Evolutionary conservation across 2,113 vertebrate genomes (phyloP).

Genomic region (Malaclemys terrapin): DNA sequence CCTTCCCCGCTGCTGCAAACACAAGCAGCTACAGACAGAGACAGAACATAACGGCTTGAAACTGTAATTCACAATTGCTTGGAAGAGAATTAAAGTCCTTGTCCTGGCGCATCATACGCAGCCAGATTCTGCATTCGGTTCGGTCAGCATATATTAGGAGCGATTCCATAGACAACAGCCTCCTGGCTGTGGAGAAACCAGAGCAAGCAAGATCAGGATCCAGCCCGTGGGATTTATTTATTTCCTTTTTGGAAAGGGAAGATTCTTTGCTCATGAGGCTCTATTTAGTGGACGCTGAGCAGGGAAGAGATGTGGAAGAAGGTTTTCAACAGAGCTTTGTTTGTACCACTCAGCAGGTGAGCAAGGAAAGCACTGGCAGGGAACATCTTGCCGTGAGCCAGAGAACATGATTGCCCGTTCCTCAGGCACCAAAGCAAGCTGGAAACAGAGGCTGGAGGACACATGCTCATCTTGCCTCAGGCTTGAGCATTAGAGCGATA

Average conservation of each 20-base stretch:
- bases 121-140: background rate
- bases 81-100: background rate
- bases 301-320: background rate
- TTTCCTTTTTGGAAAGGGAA: background rate
- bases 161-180: background rate
- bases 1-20: background rate
- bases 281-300: background rate
- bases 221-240: accelerated
- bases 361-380: background rate
- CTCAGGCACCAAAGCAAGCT: accelerated
- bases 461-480: accelerated
- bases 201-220: background rate
- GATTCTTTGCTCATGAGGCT: accelerated
- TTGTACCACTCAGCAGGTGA: background rate
- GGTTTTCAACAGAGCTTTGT: background rate
- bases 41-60: background rate
- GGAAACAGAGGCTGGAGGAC: accelerated
- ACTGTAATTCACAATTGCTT: background rate
- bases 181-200: background rate
- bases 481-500: background rate
- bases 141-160: background rate
- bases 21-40: background rate
- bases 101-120: too few species aligned
- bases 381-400: background rate
- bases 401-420: accelerated